A percentile compares a stretch with the other conserved stretches of the same genome.
Evolutionary conservation across 2,888 invertebrate genomes (phyloP).

Genomic region (Pristionchus arcanus): DNA sequence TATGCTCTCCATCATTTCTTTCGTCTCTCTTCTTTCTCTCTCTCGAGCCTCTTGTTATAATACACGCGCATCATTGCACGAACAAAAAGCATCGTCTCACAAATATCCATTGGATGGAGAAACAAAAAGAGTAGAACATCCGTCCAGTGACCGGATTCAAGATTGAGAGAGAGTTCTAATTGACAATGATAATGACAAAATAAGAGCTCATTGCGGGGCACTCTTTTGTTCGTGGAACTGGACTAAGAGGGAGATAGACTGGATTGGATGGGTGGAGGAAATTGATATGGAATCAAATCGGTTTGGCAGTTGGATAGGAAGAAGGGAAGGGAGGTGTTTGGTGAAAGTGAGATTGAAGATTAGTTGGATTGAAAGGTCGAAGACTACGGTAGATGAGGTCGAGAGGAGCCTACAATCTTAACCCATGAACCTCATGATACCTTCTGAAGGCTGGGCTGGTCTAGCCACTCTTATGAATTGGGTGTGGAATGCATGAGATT

Average conservation of each 20-base stretch:
- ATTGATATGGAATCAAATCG: slow-evolving; percentile 53
- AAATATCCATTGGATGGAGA: neutral
- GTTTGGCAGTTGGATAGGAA: slow-evolving; percentile 43
- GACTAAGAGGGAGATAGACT: slow-evolving; percentile 42
- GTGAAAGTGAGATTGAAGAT: slow-evolving; percentile 47
- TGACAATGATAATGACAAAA: slow-evolving; percentile 7
- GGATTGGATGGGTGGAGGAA: slow-evolving; percentile 39
- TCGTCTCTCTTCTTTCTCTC: neutral
- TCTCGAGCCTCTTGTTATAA: slow-evolving; percentile 33
- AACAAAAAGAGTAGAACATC: neutral
- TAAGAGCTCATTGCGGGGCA: neutral
- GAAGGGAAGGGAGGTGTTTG: slow-evolving; percentile 28
- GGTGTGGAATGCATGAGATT: neutral
- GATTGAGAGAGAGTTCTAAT: neutral
- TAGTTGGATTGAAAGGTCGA: slow-evolving; percentile 39
- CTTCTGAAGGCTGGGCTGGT: neutral
- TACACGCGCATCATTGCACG: slow-evolving; percentile 51
- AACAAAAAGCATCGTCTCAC: neutral
- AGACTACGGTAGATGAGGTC: slow-evolving; percentile 40
- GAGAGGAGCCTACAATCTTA: neutral
- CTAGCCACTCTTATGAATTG: neutral
- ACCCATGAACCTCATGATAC: neutral
- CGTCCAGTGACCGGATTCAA: neutral
- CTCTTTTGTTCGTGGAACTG: slow-evolving; percentile 45
- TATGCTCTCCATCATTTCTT: slow-evolving; percentile 20